Evolutionary conservation across 1,140 invertebrate genomes (phyloP).

Genomic region (Leptinotarsa undecemlineata): DNA sequence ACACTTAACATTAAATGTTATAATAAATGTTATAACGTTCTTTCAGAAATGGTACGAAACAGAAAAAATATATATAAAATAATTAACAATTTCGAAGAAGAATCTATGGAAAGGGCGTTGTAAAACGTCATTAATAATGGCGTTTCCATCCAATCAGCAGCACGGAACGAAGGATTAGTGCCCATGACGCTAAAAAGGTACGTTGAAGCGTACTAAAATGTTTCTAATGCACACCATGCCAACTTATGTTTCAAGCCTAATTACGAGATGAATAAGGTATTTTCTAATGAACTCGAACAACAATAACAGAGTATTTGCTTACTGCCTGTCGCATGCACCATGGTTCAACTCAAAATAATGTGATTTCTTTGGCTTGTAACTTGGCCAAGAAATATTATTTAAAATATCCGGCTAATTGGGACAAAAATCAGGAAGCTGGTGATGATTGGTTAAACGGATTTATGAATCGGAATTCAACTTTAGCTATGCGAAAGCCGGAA

Average conservation of each 20-base stretch:
- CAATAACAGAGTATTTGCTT: neutral
- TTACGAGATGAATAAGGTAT: neutral
- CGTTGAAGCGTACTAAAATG: too few species aligned
- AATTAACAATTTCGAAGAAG: too few species aligned
- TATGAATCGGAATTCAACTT: neutral
- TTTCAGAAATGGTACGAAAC: too few species aligned
- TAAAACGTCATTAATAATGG: too few species aligned
- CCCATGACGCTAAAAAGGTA: too few species aligned
- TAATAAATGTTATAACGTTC: too few species aligned
- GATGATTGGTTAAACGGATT: neutral
- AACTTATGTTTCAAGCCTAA: neutral
- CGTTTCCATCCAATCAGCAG: too few species aligned
- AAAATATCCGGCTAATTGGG: neutral
- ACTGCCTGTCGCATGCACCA: neutral
- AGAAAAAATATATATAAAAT: too few species aligned
- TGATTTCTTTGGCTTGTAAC: neutral
- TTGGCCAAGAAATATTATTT: neutral
- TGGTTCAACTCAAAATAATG: neutral
- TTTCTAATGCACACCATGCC: neutral
- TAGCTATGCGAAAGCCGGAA: neutral
- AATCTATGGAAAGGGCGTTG: too few species aligned
- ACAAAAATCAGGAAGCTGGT: neutral
- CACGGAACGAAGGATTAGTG: too few species aligned
- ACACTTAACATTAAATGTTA: too few species aligned
- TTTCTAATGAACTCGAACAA: neutral